phyloP scores from a whole-genome alignment of 2,888 invertebrate genomes.

The Dorcus hopei region DNA sequence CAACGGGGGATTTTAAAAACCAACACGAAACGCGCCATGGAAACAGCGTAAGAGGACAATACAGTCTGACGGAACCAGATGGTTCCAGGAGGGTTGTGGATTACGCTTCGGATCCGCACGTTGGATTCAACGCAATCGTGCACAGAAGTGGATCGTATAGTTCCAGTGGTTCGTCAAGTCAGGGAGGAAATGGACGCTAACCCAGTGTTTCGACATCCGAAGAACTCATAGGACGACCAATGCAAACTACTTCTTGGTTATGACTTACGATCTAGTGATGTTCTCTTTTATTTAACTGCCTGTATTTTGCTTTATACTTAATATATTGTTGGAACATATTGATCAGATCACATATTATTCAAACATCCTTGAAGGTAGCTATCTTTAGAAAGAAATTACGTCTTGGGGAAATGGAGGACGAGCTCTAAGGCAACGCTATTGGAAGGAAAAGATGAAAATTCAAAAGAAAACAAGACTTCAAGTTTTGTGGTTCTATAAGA shows the following conservation, averaged over 20 bases:
- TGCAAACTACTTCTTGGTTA: constrained; percentile 9
- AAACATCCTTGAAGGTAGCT: too few species aligned
- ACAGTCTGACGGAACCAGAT: constrained; percentile 45
- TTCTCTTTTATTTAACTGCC: constrained; percentile 10
- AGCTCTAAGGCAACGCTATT: too few species aligned
- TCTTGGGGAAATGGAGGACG: too few species aligned
- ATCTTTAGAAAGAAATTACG: too few species aligned
- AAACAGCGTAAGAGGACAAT: constrained; percentile 43
- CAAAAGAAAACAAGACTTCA: too few species aligned
- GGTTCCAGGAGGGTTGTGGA: constrained; percentile 43
- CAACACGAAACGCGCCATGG: constrained; percentile 44
- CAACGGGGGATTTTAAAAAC: constrained; percentile 46
- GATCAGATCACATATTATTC: too few species aligned
- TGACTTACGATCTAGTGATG: constrained; percentile 3
- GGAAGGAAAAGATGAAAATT: too few species aligned
- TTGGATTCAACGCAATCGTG: constrained; percentile 44
- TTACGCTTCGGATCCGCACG: constrained; percentile 42
- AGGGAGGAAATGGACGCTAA: not conserved
- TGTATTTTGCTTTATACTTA: constrained; percentile 14
- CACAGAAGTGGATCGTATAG: constrained; percentile 34
- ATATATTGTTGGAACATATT: constrained; percentile 1
- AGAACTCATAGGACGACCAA: constrained; percentile 13
- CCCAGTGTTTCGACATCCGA: not conserved
- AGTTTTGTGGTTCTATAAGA: too few species aligned
- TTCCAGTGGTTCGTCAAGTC: not conserved